Conservation (phyloP, 2,888 invertebrate genomes). For the Parnassius apollo region DNA sequence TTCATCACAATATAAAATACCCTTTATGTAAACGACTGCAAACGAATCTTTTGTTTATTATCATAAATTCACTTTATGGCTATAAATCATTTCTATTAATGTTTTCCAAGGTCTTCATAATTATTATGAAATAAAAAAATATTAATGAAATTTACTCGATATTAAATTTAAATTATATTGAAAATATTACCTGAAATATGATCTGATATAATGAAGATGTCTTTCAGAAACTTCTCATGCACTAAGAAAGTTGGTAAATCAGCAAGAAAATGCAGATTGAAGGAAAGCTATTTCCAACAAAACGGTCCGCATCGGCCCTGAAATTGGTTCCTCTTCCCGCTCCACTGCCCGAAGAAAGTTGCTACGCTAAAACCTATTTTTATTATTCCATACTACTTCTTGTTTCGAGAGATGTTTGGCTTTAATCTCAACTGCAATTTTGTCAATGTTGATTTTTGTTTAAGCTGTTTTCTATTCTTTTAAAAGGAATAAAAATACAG, state of each 20-base stretch:
- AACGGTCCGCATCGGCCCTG: constrained; percentile 77
- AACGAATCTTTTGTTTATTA: too few species aligned
- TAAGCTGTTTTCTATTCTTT: constrained; percentile 8
- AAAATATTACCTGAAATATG: constrained; percentile 40
- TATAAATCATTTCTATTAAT: too few species aligned
- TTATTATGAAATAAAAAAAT: too few species aligned
- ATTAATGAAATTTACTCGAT: too few species aligned
- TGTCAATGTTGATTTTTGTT: constrained; percentile 33
- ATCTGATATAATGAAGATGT: constrained; percentile 45
- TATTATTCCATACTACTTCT: constrained; percentile 68
- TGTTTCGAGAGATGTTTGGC: constrained; percentile 61
- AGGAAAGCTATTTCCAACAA: constrained; percentile 80
- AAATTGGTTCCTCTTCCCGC: constrained; percentile 77
- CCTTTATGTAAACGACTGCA: too few species aligned
- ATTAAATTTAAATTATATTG: too few species aligned
- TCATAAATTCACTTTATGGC: too few species aligned
- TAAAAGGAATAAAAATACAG: too few species aligned
- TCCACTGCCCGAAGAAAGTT: constrained; percentile 72
- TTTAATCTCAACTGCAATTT: constrained; percentile 59
- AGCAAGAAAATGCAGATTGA: constrained; percentile 82
- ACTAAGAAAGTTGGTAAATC: constrained; percentile 79
- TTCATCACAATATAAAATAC: too few species aligned
- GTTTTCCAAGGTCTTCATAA: too few species aligned
- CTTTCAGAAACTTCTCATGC: constrained; percentile 55
- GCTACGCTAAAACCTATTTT: constrained; percentile 73